These are phyloP conservation scores for Paramisgurnus dabryanus DNA, from an alignment of 2,113 vertebrate species.

Conservation along the genomic window DNA sequence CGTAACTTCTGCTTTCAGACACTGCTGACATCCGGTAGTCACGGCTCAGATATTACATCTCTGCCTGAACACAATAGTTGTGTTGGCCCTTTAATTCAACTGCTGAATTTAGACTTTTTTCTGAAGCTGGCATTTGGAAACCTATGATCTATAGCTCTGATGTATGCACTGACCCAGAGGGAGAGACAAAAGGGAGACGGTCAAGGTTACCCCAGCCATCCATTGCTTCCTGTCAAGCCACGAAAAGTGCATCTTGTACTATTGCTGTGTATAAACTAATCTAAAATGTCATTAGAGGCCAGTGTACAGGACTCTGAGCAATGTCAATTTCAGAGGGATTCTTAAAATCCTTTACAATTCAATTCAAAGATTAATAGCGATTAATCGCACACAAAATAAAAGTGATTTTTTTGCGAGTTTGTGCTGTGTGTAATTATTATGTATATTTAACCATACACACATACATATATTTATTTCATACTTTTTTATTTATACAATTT, in stretches of 20 bases:
- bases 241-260: background rate
- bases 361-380: too few species aligned
- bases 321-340: background rate
- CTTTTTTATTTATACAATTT: too few species aligned
- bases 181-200: constrained; percentile 15
- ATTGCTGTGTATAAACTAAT: background rate
- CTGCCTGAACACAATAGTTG: constrained; percentile 7
- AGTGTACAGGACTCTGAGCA: background rate
- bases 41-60: background rate
- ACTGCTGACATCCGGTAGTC: constrained; percentile 2
- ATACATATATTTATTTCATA: too few species aligned
- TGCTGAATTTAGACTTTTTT: constrained; percentile 41
- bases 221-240: constrained; percentile 19
- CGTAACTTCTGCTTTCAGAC: background rate
- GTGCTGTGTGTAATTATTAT: too few species aligned
- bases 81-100: constrained; percentile 17
- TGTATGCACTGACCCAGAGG: constrained; percentile 49
- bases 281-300: background rate
- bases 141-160: constrained; percentile 45
- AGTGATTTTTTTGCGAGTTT: too few species aligned
- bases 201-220: constrained; percentile 45
- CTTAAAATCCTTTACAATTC: too few species aligned
- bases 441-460: too few species aligned
- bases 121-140: constrained; percentile 25
- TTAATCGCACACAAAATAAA: too few species aligned